Percentiles rank a stretch among this genome's conserved stretches.
These are phyloP conservation scores for Perca fluviatilis DNA, from an alignment of 2,113 vertebrate species.

Conservation along the genomic window DNA sequence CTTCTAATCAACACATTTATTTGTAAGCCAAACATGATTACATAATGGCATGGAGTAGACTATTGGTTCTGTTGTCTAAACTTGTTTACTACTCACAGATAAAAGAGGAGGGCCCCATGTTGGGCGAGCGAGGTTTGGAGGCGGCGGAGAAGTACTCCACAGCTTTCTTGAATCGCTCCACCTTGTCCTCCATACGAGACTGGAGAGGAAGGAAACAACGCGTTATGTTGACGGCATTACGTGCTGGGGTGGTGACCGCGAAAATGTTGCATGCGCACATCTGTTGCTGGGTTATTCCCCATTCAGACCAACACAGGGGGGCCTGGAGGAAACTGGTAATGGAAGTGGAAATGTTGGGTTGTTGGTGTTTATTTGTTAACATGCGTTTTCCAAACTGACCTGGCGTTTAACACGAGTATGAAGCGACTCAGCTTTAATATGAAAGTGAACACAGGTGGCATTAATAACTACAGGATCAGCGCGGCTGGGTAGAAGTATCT, in stretches of 20 bases:
- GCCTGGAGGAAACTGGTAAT: neutral
- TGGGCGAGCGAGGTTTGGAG: constrained; percentile 89
- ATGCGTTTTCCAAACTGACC: neutral
- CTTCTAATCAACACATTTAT: neutral
- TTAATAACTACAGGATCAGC: neutral
- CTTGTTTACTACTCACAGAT: constrained; percentile 86
- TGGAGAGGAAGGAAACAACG: constrained; percentile 60
- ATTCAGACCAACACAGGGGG: neutral
- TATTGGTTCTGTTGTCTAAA: neutral
- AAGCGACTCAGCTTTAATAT: neutral
- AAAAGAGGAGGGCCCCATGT: constrained; percentile 88
- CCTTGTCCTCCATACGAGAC: constrained; percentile 95
- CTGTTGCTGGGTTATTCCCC: neutral
- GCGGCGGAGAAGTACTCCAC: constrained; percentile 94
- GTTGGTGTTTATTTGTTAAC: neutral
- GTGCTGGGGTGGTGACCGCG: neutral
- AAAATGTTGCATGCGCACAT: neutral
- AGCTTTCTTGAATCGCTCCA: constrained; percentile 93
- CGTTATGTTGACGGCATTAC: neutral
- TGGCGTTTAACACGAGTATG: neutral
- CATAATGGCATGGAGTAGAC: neutral
- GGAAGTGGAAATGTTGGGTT: neutral
- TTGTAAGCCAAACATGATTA: neutral
- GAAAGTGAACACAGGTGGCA: neutral
- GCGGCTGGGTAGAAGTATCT: neutral